These are phyloP conservation scores for Isoperla grammatica DNA, from an alignment of 2,888 invertebrate genomes.

Conservation along the genomic window DNA sequence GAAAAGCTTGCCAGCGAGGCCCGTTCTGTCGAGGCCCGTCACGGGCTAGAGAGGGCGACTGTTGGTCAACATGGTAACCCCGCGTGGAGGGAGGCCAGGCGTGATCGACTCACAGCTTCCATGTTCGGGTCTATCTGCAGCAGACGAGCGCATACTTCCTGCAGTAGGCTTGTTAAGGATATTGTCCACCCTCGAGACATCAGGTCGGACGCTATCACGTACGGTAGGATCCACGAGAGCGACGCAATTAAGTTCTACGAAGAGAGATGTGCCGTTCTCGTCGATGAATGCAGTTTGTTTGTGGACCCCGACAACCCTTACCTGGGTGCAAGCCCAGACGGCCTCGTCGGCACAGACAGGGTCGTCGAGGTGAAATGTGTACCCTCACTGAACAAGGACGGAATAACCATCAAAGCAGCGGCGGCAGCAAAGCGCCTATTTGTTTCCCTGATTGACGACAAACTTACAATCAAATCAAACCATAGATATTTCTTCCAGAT, in stretches of 20 bases:
- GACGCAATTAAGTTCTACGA: not conserved
- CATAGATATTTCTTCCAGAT: slow-evolving; percentile 3
- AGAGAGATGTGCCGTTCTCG: not conserved
- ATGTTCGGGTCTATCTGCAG: slow-evolving; percentile 13
- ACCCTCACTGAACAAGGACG: not conserved
- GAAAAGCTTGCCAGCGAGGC: too few relatives aligned
- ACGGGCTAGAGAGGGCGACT: not conserved
- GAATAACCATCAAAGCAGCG: not conserved
- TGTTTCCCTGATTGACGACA: not conserved
- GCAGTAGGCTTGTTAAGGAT: not conserved
- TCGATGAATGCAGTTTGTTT: not conserved
- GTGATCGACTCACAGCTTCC: slow-evolving; percentile 19
- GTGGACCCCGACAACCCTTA: not conserved
- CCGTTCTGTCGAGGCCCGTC: too few relatives aligned
- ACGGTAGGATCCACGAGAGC: not conserved
- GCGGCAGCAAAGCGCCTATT: not conserved
- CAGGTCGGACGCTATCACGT: not conserved
- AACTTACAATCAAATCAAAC: not conserved
- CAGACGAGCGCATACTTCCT: not conserved
- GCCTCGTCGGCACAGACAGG: not conserved
- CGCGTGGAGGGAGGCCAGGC: slow-evolving; percentile 15
- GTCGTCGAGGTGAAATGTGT: too few relatives aligned
- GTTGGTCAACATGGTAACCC: not conserved
- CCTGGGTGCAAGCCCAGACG: slow-evolving; percentile 2
- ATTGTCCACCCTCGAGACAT: not conserved